Percentiles rank a stretch among this genome's conserved stretches.
phyloP scores from a whole-genome alignment of 2,797 vertebrate species.

The Hylomyscus alleni region DNA sequence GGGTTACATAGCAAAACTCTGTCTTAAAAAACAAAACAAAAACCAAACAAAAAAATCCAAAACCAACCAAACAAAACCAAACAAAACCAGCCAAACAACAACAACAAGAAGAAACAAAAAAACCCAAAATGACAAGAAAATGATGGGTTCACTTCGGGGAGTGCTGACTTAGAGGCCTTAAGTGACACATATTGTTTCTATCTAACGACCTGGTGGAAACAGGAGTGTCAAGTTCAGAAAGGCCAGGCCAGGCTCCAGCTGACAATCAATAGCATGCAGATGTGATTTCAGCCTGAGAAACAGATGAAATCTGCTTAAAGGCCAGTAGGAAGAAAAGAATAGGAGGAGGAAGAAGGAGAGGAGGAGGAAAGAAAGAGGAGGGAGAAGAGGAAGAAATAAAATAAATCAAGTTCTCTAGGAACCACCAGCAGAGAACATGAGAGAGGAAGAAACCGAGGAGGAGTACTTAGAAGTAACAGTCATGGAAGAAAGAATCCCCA shows the following conservation, averaged over 20 bases:
- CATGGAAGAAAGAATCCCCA: background rate
- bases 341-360: background rate
- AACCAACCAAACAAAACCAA: background rate
- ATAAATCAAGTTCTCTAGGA: background rate
- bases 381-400: background rate
- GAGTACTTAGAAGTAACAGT: background rate
- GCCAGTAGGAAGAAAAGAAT: background rate
- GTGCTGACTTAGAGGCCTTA: background rate
- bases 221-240: slow-evolving; percentile 19
- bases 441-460: background rate
- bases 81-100: background rate
- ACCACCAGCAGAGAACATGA: slow-evolving; percentile 15
- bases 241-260: background rate
- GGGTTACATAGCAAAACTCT: background rate
- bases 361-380: too few relatives aligned
- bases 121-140: slow-evolving; percentile 6
- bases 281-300: background rate
- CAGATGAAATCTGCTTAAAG: background rate
- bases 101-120: too few relatives aligned
- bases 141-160: slow-evolving; percentile 7
- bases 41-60: too few relatives aligned
- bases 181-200: background rate
- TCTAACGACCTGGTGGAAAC: slow-evolving; percentile 31
- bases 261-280: background rate
- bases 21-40: background rate